phyloP scores from a whole-genome alignment of 2,113 vertebrate species.

The Nicator chloris region DNA sequence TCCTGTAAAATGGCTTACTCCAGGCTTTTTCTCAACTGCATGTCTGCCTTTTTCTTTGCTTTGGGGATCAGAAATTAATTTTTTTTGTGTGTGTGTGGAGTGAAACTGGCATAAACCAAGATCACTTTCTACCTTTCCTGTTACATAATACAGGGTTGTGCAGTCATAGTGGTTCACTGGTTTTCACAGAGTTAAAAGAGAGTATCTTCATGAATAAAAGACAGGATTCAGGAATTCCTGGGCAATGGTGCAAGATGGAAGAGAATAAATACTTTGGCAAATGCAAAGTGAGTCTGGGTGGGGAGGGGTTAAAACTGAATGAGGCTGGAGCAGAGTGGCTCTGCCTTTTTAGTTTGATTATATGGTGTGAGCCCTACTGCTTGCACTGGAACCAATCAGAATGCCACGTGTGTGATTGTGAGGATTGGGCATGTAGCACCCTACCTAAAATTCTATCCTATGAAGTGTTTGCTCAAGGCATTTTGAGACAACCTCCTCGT shows the following conservation, averaged over 20 bases:
- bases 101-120: neutral
- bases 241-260: neutral
- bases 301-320: neutral
- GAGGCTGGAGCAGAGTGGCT: neutral
- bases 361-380: neutral
- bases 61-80: neutral
- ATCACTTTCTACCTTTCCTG: neutral
- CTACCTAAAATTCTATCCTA: neutral
- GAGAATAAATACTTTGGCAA: neutral
- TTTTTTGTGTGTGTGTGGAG: neutral
- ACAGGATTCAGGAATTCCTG: neutral
- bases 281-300: neutral
- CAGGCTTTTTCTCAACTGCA: neutral
- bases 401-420: rapidly evolving
- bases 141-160: neutral
- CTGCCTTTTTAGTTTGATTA: neutral
- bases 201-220: neutral
- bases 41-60: neutral
- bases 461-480: neutral
- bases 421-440: neutral
- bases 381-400: neutral
- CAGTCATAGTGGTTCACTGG: neutral
- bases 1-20: neutral
- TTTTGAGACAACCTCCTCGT: neutral
- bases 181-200: neutral